Conservation (phyloP, 2,113 vertebrate genomes). For the Scomber colias region DNA sequence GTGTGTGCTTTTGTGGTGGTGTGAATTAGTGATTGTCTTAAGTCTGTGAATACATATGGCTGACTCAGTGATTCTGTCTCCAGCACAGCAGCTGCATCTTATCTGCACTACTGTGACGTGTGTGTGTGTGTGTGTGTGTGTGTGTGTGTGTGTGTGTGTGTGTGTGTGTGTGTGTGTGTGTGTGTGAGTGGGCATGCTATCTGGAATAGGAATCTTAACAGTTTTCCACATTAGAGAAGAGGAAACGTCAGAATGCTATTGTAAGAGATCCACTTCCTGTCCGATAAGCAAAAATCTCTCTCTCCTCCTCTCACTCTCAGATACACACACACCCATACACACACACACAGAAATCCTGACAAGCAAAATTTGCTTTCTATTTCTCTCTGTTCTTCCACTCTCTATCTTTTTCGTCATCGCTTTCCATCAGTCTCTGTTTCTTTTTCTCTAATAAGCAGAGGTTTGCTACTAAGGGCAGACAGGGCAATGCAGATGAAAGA, state of each 20-base stretch:
- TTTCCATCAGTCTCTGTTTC: slow-evolving; percentile 65
- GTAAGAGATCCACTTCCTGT: slow-evolving; percentile 86
- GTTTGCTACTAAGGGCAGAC: slow-evolving; percentile 59
- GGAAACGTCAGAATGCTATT: slow-evolving; percentile 81
- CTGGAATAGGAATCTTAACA: slow-evolving; percentile 83
- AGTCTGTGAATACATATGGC: slow-evolving; percentile 76
- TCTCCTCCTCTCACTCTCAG: slow-evolving; percentile 46
- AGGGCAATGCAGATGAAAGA: slow-evolving; percentile 57
- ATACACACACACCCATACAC: slow-evolving; percentile 39
- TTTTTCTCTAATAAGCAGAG: slow-evolving; percentile 68
- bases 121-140: slow-evolving; percentile 44
- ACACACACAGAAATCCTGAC: slow-evolving; percentile 71
- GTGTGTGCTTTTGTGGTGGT: slow-evolving; percentile 55
- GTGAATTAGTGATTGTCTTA: slow-evolving; percentile 80
- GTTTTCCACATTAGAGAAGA: slow-evolving; percentile 80
- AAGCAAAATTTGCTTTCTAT: slow-evolving; percentile 71
- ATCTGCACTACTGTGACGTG: slow-evolving; percentile 81
- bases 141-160: slow-evolving; percentile 45
- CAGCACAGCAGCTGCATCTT: slow-evolving; percentile 81
- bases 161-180: slow-evolving; percentile 45
- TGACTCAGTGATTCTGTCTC: slow-evolving; percentile 84
- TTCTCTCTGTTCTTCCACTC: slow-evolving; percentile 57
- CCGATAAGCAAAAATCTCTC: slow-evolving; percentile 83
- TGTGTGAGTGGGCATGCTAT: slow-evolving; percentile 65
- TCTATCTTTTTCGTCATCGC: slow-evolving; percentile 56